These are phyloP conservation scores for Nothobranchius kuhntae DNA, from an alignment of 2,113 vertebrate genomes.

Conservation along the genomic window DNA sequence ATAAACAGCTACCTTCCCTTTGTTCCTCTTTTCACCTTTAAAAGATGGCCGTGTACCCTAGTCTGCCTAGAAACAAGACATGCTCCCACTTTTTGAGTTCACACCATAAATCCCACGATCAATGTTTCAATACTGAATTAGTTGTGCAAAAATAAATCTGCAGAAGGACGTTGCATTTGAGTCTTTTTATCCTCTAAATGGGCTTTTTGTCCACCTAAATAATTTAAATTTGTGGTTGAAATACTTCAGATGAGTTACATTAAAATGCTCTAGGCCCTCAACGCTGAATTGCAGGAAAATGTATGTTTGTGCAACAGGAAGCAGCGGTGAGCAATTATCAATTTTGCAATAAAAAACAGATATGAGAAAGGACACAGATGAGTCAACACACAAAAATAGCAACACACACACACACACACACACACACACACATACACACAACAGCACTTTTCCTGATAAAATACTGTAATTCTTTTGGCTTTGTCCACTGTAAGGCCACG, in stretches of 20 bases:
- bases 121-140: constrained; percentile 1
- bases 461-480: constrained; percentile 45
- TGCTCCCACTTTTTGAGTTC: constrained; percentile 57
- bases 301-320: constrained; percentile 44
- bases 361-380: constrained; percentile 22
- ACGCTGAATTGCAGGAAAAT: background rate
- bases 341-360: constrained; percentile 20
- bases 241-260: background rate
- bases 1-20: constrained; percentile 34
- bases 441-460: constrained; percentile 31
- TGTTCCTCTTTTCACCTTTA: constrained; percentile 28
- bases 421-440: background rate
- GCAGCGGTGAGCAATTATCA: constrained; percentile 46
- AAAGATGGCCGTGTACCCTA: constrained; percentile 16
- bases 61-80: constrained; percentile 38
- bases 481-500: constrained; percentile 33
- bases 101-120: constrained; percentile 57
- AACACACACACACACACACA: background rate
- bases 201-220: background rate
- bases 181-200: background rate
- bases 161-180: no score
- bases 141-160: constrained; percentile 10
- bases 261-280: background rate
- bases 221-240: background rate
- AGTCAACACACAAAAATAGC: constrained; percentile 25